phyloP scores from a whole-genome alignment of 2,113 vertebrate species.

The Rhinichthys klamathensis region DNA sequence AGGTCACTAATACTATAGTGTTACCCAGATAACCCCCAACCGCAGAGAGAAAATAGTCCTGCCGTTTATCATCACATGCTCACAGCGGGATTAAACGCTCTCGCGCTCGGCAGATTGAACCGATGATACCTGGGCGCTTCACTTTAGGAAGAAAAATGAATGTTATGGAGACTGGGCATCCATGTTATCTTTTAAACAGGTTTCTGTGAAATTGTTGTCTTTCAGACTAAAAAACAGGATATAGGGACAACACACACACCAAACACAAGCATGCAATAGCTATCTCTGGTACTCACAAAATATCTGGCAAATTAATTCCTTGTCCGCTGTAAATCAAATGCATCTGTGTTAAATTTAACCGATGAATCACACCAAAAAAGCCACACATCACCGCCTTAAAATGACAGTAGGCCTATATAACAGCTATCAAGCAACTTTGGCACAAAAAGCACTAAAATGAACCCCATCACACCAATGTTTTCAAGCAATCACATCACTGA shows the following conservation, averaged over 20 bases:
- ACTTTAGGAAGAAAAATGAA: slow-evolving; percentile 20
- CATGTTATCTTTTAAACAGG: slow-evolving; percentile 2
- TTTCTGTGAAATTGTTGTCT: neutral
- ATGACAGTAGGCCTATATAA: neutral
- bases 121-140: neutral
- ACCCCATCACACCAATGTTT: neutral
- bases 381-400: neutral
- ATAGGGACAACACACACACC: neutral
- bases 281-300: slow-evolving; percentile 68
- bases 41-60: slow-evolving; percentile 2
- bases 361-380: neutral
- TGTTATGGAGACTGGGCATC: neutral
- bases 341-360: neutral
- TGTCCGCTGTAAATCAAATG: slow-evolving; percentile 67
- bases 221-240: neutral
- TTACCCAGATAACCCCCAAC: slow-evolving; percentile 3
- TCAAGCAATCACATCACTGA: neutral
- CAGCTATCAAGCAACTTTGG: neutral
- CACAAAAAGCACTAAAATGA: neutral
- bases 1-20: neutral
- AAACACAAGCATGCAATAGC: neutral
- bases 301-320: slow-evolving; percentile 67
- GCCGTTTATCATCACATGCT: slow-evolving; percentile 16
- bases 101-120: slow-evolving; percentile 11
- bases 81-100: neutral